Conservation (phyloP, 2,113 vertebrate species). For the Gallinago paraguaiae region DNA sequence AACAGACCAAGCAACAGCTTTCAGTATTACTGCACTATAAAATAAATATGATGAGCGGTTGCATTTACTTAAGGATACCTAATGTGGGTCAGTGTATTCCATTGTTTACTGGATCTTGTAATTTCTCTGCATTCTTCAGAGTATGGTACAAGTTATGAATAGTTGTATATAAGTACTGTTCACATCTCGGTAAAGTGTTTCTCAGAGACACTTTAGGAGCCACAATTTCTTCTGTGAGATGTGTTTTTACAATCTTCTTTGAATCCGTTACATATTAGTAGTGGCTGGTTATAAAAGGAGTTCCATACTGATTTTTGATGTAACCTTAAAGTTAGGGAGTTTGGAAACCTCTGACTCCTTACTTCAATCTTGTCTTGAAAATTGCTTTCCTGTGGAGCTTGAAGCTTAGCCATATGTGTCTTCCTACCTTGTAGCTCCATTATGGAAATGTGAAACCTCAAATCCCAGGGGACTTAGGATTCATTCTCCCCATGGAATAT, state of each 20-base stretch:
- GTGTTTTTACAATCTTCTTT: neutral
- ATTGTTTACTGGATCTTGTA: neutral
- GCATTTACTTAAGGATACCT: neutral
- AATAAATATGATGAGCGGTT: neutral
- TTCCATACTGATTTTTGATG: neutral
- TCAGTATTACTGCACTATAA: neutral
- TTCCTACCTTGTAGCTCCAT: neutral
- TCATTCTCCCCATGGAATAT: neutral
- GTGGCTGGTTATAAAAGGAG: neutral
- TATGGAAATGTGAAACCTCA: neutral
- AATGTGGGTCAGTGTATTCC: neutral
- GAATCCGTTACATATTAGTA: neutral
- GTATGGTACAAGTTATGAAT: neutral
- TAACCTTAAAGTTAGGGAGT: neutral
- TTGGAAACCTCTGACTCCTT: neutral
- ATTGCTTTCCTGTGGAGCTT: neutral
- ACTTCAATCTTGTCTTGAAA: neutral
- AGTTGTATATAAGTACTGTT: neutral
- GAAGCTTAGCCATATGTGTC: neutral
- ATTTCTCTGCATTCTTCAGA: neutral
- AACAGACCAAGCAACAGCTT: neutral
- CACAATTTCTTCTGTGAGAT: neutral
- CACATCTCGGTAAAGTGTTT: neutral
- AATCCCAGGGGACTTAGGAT: neutral
- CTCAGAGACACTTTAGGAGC: neutral